Percentiles rank a stretch among this genome's conserved stretches.
Evolutionary conservation across 2,113 vertebrate species (phyloP).

Genomic region (Calyptomena viridis): DNA sequence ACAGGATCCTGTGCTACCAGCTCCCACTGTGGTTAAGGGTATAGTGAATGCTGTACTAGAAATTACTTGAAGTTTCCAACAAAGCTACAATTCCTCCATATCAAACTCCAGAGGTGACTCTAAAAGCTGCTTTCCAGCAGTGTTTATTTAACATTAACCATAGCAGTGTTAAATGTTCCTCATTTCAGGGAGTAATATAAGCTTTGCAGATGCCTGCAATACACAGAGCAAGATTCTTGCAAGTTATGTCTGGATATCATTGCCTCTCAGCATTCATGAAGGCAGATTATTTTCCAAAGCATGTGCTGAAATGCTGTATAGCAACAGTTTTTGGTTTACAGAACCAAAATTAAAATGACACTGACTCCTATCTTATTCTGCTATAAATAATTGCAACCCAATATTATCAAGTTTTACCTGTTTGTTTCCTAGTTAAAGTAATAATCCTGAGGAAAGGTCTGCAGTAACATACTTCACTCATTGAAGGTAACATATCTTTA

Average conservation of each 20-base stretch:
- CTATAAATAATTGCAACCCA: not conserved
- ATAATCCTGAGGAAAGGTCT: not conserved
- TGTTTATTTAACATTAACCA: constrained; percentile 28
- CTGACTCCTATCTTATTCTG: not conserved
- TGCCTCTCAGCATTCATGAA: not conserved
- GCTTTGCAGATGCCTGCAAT: not conserved
- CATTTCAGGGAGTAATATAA: not conserved
- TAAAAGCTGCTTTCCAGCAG: not conserved
- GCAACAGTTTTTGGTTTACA: not conserved
- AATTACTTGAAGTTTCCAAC: not conserved
- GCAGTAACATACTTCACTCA: not conserved
- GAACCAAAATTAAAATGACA: not conserved
- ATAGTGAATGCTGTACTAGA: not conserved
- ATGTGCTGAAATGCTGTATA: not conserved
- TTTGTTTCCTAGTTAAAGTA: not conserved
- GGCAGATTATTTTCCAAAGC: not conserved
- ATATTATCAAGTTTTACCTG: not conserved
- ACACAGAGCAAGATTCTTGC: not conserved
- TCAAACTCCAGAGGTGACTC: not conserved
- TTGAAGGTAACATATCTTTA: not conserved
- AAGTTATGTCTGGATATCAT: not conserved
- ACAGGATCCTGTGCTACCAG: not conserved
- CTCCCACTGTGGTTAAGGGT: not conserved
- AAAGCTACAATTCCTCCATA: not conserved
- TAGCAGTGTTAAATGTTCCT: not conserved